These are phyloP conservation scores for Agrotis clavis DNA, from an alignment of 2,888 invertebrate genomes.

Conservation along the genomic window DNA sequence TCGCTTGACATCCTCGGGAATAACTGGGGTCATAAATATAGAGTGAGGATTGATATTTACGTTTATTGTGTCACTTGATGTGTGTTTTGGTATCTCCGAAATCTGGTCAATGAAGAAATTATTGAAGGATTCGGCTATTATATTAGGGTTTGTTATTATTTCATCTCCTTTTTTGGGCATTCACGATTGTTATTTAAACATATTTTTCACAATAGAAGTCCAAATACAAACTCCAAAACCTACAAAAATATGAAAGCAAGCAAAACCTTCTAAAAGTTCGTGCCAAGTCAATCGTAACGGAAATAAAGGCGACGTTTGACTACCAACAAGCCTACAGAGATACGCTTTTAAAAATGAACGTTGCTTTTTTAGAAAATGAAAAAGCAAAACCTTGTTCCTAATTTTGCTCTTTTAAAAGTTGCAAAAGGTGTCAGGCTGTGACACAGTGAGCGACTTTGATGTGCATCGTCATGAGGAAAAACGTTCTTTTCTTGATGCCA, in stretches of 20 bases:
- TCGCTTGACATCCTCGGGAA: no score
- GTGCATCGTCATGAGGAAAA: constrained; percentile 21
- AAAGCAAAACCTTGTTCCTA: constrained; percentile 3
- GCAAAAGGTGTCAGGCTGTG: constrained; percentile 59
- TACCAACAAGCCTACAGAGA: constrained; percentile 17
- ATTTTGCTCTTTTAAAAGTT: constrained; percentile 47
- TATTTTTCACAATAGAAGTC: not conserved
- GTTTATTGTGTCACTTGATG: no score
- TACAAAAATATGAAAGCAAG: constrained; percentile 1
- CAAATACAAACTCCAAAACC: not conserved
- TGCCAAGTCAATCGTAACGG: constrained; percentile 21
- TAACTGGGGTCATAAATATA: no score
- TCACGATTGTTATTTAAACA: not conserved
- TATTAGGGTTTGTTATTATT: no score
- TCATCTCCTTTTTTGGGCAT: no score
- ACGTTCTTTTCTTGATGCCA: constrained; percentile 10
- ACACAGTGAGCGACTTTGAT: constrained; percentile 50
- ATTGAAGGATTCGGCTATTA: no score
- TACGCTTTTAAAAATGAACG: constrained; percentile 35
- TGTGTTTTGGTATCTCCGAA: no score
- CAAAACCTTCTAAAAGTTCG: constrained; percentile 3
- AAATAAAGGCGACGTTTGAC: constrained; percentile 34
- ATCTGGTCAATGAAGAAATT: no score
- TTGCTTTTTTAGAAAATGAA: constrained; percentile 31
- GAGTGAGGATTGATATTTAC: no score